Base-by-base conservation (phyloP, 2,113 vertebrate genomes). In the Cisticola juncidis region DNA sequence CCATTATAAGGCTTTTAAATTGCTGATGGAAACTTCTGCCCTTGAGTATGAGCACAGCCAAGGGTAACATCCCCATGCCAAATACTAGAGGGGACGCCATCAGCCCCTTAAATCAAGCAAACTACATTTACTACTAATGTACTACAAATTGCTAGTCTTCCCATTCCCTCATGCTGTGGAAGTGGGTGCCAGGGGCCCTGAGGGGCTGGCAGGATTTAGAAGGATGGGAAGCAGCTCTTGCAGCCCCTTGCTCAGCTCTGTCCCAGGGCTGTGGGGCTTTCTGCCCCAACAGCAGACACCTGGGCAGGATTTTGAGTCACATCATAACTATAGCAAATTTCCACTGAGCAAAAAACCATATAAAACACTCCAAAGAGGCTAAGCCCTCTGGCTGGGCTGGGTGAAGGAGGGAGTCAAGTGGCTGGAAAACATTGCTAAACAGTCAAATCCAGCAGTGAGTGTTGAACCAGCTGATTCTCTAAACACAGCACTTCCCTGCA, bases 21-120 rank as follows among this genome's bases (percentile, higher is more conserved):
- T 86, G 90, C 76, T 93, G 88, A 86, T 84, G 94, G 92, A 96
- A 97, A 93, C 11, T 88, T 68, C 76, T 92, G 44, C 36, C 86
- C 82, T 90, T 35, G 56, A 71, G 57, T 68, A 72, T 18, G 31
- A 94, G 53, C 64, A 40, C 60, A 86, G 95, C 79, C 87, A 94
- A 96, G 48, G 81, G 79, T 89, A 96, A 96, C 76, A 94, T 78
- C 86, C 28, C 26, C 14, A 86, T 72, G 95, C 91, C 92, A 96
- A 92, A 81, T 88, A 90, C 26, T 51, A 64, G 51, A 81, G 35
- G 56, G 64, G 72, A 91, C 0, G 5, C 56, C 64, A 74, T 56
- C 24, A 73, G 51, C 8, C 58, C 66, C 56, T 91, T 91, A 74
- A 92, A 92, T 90, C 66, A 83, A 88, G n/a, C 12, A 92, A 48